Evolutionary conservation across 2,888 invertebrate genomes (phyloP).

Genomic region (Odontocolon sp.): DNA sequence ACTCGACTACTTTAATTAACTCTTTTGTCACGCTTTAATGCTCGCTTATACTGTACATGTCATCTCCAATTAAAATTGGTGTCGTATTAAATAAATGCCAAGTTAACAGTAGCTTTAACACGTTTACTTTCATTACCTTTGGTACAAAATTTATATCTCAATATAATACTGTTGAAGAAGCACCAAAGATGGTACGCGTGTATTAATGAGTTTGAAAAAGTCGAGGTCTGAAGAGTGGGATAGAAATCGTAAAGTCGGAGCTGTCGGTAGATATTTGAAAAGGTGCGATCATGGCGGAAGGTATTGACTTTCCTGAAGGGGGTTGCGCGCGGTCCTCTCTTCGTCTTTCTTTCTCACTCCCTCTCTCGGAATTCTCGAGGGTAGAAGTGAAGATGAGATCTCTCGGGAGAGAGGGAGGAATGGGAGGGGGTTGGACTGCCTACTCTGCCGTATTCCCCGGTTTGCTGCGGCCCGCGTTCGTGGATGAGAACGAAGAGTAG

Average conservation of each 20-base stretch:
- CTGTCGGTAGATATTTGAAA: conserved; percentile 56
- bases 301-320: conserved; percentile 71
- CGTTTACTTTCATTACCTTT: neutral
- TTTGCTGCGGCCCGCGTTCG: conserved; percentile 51
- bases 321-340: conserved; percentile 59
- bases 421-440: conserved; percentile 27
- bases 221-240: neutral
- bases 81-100: too few relatives aligned
- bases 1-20: conserved; percentile 39
- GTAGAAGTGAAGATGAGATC: conserved; percentile 71
- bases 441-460: conserved; percentile 46
- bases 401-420: conserved; percentile 64
- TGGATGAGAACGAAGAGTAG: conserved; percentile 39
- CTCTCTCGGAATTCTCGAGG: conserved; percentile 45
- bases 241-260: conserved; percentile 58
- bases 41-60: neutral
- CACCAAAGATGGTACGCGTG: neutral
- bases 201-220: neutral
- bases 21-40: neutral
- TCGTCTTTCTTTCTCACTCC: conserved; percentile 36
- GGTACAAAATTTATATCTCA: neutral
- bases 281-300: conserved; percentile 68
- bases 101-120: too few relatives aligned
- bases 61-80: neutral
- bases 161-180: neutral